Evolutionary conservation across 2,113 vertebrate genomes (phyloP).

Genomic region (Lathamus discolor): DNA sequence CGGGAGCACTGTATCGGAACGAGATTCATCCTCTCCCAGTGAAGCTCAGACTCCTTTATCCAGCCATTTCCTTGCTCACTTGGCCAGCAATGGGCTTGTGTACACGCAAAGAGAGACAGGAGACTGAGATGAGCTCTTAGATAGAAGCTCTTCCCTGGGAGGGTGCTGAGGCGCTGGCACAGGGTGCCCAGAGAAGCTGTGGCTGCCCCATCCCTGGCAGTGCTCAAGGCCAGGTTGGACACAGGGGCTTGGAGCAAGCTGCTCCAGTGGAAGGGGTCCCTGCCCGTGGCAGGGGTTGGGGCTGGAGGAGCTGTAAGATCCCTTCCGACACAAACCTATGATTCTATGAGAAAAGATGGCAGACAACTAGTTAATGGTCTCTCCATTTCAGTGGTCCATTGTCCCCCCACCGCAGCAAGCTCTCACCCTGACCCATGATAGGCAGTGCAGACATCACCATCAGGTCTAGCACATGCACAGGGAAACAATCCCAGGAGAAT

Average conservation of each 20-base stretch:
- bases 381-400: too few species aligned
- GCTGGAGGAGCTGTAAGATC: background rate
- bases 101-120: rapidly evolving
- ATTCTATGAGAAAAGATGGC: background rate
- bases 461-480: rapidly evolving
- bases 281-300: background rate
- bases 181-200: too few species aligned
- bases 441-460: rapidly evolving
- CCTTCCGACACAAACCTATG: background rate
- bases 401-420: background rate
- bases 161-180: background rate
- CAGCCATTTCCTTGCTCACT: background rate
- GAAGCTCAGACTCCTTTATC: background rate
- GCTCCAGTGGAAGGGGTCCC: background rate
- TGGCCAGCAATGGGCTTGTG: too few species aligned
- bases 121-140: background rate
- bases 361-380: background rate
- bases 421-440: rapidly evolving
- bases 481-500: background rate
- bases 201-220: too few species aligned
- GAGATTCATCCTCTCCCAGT: background rate
- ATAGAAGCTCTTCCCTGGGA: too few species aligned
- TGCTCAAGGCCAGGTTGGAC: too few species aligned
- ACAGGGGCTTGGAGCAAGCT: background rate
- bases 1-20: background rate